Evolutionary conservation across 2,797 vertebrate species (phyloP).

Genomic region (Rhynchotus rufescens): DNA sequence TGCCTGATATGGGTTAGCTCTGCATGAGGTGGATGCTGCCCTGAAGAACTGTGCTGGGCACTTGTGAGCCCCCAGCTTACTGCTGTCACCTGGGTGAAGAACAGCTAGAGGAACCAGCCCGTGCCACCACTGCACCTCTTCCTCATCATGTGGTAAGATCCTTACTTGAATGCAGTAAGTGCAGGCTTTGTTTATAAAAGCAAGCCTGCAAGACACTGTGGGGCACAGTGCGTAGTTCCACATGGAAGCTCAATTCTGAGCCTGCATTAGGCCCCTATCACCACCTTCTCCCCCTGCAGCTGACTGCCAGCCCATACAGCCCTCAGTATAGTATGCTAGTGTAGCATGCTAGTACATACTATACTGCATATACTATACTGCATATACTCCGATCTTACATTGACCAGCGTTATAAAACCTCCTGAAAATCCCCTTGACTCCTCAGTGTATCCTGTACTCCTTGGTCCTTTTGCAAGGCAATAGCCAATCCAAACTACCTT

Average conservation of each 20-base stretch:
- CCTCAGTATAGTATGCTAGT: no score
- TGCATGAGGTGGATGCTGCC: fast-evolving
- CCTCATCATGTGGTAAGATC: neutral
- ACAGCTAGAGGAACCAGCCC: neutral
- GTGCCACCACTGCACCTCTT: neutral
- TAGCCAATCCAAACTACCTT: neutral
- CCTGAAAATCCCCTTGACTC: neutral
- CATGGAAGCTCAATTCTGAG: neutral
- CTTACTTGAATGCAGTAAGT: neutral
- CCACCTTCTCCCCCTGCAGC: neutral
- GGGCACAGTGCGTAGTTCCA: neutral
- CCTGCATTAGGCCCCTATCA: neutral
- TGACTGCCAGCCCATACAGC: neutral
- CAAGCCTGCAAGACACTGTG: neutral
- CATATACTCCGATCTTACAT: neutral
- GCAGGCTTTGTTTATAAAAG: neutral
- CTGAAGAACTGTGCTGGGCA: neutral
- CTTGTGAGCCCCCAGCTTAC: neutral
- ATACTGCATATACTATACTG: no score
- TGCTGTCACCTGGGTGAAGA: neutral
- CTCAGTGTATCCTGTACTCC: neutral
- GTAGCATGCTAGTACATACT: no score
- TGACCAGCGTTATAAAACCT: neutral
- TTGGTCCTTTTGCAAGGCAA: neutral
- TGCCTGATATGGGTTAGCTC: neutral